Evolutionary conservation across 2,888 invertebrate genomes (phyloP).

Genomic region (Automeris io): DNA sequence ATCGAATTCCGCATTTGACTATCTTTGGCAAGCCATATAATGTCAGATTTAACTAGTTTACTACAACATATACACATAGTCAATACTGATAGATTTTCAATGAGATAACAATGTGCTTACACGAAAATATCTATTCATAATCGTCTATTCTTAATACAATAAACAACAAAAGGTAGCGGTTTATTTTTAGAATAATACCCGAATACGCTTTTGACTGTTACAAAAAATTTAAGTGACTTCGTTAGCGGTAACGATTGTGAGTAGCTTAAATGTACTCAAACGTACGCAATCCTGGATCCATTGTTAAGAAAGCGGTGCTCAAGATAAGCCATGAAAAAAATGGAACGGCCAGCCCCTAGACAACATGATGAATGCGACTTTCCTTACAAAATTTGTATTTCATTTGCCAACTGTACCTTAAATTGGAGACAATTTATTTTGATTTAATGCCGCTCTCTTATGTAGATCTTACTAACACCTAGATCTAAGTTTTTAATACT

Average conservation of each 20-base stretch:
- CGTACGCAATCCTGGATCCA: slow-evolving; percentile 35
- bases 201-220: slow-evolving; percentile 8
- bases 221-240: slow-evolving; percentile 11
- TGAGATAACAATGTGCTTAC: no score
- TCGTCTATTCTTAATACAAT: not conserved
- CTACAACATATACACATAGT: no score
- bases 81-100: no score
- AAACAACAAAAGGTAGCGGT: not conserved
- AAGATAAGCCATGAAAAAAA: slow-evolving; percentile 44
- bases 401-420: not conserved
- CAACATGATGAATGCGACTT: not conserved
- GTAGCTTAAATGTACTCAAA: slow-evolving; percentile 30
- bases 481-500: no score
- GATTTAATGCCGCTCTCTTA: no score
- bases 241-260: slow-evolving; percentile 18
- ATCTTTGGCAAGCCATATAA: no score
- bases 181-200: not conserved
- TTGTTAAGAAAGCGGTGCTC: slow-evolving; percentile 40
- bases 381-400: not conserved
- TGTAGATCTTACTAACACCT: no score
- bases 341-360: slow-evolving; percentile 18
- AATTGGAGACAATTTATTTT: not conserved
- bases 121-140: not conserved
- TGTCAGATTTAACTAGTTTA: no score
- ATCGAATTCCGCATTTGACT: no score